Percentiles rank a stretch among this genome's conserved stretches.
Evolutionary conservation across 92 coral and sea anemone genomes (phyloP).

Genomic region (Parazoanthus atlanticus): DNA sequence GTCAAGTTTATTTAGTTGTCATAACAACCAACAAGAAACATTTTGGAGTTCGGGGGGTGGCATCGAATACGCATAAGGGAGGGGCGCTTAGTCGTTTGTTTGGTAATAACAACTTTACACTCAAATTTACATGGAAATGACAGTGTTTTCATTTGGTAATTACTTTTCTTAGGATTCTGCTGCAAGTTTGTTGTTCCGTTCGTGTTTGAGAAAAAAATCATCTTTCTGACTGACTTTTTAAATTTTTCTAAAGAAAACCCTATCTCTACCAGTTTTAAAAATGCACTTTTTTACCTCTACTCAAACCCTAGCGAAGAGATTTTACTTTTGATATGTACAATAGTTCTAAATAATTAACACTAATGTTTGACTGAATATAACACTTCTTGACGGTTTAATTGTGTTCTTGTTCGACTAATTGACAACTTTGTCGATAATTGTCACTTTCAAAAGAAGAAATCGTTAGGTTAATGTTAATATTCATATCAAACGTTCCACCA

Average conservation of each 20-base stretch:
- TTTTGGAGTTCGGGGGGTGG: background rate
- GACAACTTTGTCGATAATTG: background rate
- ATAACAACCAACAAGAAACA: slow-evolving; percentile 31
- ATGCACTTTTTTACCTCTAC: background rate
- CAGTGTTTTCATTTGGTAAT: background rate
- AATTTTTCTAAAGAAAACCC: no score
- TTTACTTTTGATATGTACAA: background rate
- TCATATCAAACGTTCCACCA: background rate
- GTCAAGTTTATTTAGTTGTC: slow-evolving; percentile 29
- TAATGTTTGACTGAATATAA: background rate
- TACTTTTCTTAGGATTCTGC: background rate
- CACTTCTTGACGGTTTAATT: background rate
- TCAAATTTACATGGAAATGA: background rate
- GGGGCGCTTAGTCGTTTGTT: background rate
- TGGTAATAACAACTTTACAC: background rate
- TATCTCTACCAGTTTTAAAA: background rate
- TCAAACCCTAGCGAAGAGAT: background rate
- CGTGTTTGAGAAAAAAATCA: no score
- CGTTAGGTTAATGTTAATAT: background rate
- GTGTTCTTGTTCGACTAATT: background rate
- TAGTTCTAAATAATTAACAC: background rate
- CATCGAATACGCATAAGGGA: background rate
- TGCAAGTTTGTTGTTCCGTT: background rate
- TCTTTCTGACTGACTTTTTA: no score
- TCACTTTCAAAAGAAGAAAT: background rate